Conservation (phyloP, 1,140 invertebrate genomes). For the Sycophaga agraensis region DNA sequence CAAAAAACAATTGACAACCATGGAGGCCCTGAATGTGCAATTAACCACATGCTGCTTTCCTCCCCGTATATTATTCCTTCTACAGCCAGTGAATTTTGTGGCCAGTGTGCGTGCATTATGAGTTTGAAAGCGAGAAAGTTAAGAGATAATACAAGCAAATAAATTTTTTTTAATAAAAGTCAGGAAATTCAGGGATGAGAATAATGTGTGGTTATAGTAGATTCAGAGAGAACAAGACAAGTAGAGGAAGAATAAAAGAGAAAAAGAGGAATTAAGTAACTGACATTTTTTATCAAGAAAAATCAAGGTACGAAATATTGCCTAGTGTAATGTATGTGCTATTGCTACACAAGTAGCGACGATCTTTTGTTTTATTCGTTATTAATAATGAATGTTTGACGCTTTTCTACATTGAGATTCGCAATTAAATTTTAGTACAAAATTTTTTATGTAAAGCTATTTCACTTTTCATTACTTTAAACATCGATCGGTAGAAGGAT, state of each 20-base stretch:
- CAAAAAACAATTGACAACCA: constrained; percentile 59
- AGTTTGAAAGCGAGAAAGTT: neutral
- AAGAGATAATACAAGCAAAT: no score
- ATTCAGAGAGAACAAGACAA: neutral
- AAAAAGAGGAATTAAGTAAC: neutral
- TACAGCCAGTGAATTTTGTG: neutral
- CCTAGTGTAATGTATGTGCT: constrained; percentile 10
- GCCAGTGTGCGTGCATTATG: constrained; percentile 23
- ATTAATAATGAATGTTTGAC: constrained; percentile 23
- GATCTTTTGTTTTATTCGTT: constrained; percentile 17
- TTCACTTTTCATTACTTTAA: constrained; percentile 1
- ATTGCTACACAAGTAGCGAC: constrained; percentile 25
- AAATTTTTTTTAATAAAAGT: no score
- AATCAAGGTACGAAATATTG: constrained; percentile 19
- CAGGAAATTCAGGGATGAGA: no score
- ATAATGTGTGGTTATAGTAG: no score
- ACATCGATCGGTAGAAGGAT: constrained; percentile 19
- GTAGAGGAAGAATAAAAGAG: neutral
- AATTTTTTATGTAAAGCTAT: constrained; percentile 22
- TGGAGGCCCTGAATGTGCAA: constrained; percentile 33
- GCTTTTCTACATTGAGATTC: constrained; percentile 28
- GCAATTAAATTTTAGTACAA: constrained; percentile 20
- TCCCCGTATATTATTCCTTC: neutral
- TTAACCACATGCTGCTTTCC: neutral
- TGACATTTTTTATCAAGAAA: constrained; percentile 2